Evolutionary conservation across 2,888 invertebrate genomes (phyloP).

Genomic region (Odontomyia ornata): DNA sequence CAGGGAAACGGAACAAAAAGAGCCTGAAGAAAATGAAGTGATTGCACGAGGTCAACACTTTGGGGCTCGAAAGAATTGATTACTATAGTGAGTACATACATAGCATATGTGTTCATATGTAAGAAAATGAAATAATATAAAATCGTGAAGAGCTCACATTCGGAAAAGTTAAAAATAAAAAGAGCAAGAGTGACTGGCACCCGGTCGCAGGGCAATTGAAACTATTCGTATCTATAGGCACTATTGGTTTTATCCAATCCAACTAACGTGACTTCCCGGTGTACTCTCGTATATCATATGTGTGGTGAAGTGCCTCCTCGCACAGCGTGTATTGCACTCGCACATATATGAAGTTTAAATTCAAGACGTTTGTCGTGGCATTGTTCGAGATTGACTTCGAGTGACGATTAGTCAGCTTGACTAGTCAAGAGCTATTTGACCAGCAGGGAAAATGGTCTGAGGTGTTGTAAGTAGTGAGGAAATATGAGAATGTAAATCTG

Average conservation of each 20-base stretch:
- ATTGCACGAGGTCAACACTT: constrained; percentile 30
- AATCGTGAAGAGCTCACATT: neutral
- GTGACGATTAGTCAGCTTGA: too few relatives aligned
- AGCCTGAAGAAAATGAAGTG: constrained; percentile 10
- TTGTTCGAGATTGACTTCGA: neutral
- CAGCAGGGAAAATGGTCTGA: too few relatives aligned
- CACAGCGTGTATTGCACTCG: too few relatives aligned
- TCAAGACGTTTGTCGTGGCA: constrained; percentile 6
- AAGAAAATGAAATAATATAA: neutral
- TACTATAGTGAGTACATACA: neutral
- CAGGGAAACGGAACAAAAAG: neutral
- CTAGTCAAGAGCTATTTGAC: too few relatives aligned
- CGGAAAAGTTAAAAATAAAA: constrained; percentile 22
- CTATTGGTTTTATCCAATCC: too few relatives aligned
- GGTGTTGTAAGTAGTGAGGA: too few relatives aligned
- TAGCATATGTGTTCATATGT: too few relatives aligned
- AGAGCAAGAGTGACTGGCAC: neutral
- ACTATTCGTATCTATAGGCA: too few relatives aligned
- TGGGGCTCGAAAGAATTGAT: constrained; percentile 17
- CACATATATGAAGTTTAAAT: neutral
- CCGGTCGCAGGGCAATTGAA: constrained; percentile 9
- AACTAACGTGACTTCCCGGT: too few relatives aligned
- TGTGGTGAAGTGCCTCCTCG: too few relatives aligned
- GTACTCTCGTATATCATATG: too few relatives aligned
- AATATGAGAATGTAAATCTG: too few relatives aligned